A percentile compares a stretch with the other conserved stretches of the same genome.
Evolutionary conservation across 2,797 vertebrate genomes (phyloP).

Genomic region (Tapirus indicus): DNA sequence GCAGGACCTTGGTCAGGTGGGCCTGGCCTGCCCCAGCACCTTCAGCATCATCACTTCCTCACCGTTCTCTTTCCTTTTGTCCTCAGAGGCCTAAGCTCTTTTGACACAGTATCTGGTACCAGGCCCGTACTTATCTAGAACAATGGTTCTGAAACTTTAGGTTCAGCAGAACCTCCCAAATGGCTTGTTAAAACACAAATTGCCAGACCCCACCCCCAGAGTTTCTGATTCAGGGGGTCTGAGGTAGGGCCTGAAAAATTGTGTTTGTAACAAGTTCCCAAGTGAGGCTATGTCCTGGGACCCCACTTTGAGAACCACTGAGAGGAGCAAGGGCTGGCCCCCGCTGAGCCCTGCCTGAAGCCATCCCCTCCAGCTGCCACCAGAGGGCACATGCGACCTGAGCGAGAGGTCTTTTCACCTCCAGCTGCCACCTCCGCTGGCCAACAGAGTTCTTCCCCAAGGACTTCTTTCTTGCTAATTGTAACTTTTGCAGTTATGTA

Average conservation of each 20-base stretch:
- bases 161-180: not conserved
- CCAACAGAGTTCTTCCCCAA: not conserved
- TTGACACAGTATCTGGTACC: not conserved
- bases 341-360: not conserved
- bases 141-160: not conserved
- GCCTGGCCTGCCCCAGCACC: not conserved
- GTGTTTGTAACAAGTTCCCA: not conserved
- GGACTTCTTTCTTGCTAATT: not conserved
- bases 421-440: fast-evolving
- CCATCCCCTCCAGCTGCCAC: slow-evolving; percentile 57
- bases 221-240: not conserved
- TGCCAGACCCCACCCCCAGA: not conserved
- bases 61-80: not conserved
- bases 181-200: not conserved
- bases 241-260: not conserved
- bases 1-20: not conserved
- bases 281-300: not conserved
- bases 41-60: not conserved
- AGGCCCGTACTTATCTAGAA: not conserved
- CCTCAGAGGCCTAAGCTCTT: not conserved
- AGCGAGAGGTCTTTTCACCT: not conserved
- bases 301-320: not conserved
- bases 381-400: slow-evolving; percentile 67
- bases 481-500: not conserved
- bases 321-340: not conserved